Conservation (phyloP, 2,888 invertebrate species). For the Athripsodes cinereus region DNA sequence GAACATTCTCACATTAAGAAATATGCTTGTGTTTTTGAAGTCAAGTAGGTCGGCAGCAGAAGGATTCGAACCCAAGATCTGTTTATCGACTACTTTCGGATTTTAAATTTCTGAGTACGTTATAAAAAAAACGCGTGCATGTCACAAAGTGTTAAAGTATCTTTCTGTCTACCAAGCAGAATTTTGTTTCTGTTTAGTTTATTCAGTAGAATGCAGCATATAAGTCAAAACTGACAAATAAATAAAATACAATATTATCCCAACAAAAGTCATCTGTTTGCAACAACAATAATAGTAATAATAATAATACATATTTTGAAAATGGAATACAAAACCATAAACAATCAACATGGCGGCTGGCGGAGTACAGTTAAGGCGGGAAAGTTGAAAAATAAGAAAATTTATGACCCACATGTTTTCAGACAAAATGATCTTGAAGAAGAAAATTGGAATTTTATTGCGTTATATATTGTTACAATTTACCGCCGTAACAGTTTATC, state of each 20-base stretch:
- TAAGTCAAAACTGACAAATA: too few species aligned
- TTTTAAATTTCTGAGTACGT: not conserved
- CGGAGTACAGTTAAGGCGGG: not conserved
- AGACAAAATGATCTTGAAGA: not conserved
- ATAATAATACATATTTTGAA: not conserved
- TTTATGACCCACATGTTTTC: not conserved
- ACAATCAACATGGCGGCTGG: not conserved
- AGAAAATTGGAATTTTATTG: not conserved
- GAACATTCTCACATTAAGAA: too few species aligned
- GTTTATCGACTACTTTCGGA: too few species aligned
- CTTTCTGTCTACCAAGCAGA: too few species aligned
- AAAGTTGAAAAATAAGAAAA: not conserved
- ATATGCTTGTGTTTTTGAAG: too few species aligned
- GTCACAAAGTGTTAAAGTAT: too few species aligned
- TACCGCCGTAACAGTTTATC: too few species aligned
- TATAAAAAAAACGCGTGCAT: not conserved
- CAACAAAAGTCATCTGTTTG: not conserved
- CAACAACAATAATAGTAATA: not conserved
- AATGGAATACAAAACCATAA: not conserved
- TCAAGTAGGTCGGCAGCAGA: too few species aligned
- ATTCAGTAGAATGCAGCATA: too few species aligned
- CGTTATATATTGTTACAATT: not conserved
- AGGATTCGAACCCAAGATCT: too few species aligned
- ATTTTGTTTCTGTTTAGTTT: too few species aligned
- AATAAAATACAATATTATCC: too few species aligned